phyloP scores from a whole-genome alignment of 2,888 invertebrate genomes.

The Cosmia pyralina region DNA sequence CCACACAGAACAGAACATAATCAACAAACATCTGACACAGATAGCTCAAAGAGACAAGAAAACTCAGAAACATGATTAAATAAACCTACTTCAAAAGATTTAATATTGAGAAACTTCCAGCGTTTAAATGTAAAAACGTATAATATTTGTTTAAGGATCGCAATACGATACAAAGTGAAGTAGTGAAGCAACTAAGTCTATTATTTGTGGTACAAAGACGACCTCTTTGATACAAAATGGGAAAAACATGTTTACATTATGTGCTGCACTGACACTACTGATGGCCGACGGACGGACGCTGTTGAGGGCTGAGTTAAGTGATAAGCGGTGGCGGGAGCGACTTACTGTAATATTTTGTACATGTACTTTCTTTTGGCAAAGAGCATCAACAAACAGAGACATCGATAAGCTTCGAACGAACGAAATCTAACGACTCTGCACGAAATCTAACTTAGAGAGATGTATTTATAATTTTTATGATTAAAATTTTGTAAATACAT shows the following conservation, averaged over 20 bases:
- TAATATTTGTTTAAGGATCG: slow-evolving; percentile 46
- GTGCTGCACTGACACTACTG: slow-evolving; percentile 74
- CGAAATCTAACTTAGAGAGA: no score
- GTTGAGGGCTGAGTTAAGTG: slow-evolving; percentile 63
- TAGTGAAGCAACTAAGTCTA: slow-evolving; percentile 69
- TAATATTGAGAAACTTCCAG: slow-evolving; percentile 66
- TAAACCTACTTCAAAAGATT: slow-evolving; percentile 63
- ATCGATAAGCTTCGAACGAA: no score
- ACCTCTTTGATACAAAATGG: slow-evolving; percentile 79
- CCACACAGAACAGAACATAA: slow-evolving; percentile 12
- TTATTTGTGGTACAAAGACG: slow-evolving; percentile 78
- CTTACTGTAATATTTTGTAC: no score
- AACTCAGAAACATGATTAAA: slow-evolving; percentile 49
- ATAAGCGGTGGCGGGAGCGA: slow-evolving; percentile 1
- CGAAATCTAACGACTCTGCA: no score
- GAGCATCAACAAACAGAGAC: no score
- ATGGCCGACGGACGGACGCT: slow-evolving; percentile 74
- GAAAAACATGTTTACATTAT: slow-evolving; percentile 82
- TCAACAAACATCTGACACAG: slow-evolving; percentile 28
- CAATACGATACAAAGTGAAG: slow-evolving; percentile 32
- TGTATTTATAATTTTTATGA: no score
- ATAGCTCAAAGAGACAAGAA: slow-evolving; percentile 28
- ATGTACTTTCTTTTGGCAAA: no score
- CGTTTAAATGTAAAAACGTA: slow-evolving; percentile 53
- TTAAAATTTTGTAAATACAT: no score